Evolutionary conservation across 2,797 vertebrate genomes (phyloP).

Genomic region (Australoheros facetus): DNA sequence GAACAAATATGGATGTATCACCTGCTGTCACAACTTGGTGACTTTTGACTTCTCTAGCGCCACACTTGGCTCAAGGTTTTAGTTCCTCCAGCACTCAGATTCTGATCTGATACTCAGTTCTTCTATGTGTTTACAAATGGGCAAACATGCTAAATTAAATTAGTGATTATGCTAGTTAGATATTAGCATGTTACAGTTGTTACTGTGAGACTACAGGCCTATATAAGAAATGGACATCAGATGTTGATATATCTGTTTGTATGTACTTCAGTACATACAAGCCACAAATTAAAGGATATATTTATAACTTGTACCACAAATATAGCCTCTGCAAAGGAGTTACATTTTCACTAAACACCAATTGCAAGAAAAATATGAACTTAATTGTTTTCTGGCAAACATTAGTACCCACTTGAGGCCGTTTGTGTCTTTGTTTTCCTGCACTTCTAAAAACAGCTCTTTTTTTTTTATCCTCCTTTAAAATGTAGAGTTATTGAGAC

Average conservation of each 20-base stretch:
- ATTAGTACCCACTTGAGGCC: neutral
- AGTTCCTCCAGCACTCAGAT: neutral
- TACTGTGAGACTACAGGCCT: neutral
- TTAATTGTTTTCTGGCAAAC: conserved; percentile 1
- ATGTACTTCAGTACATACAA: neutral
- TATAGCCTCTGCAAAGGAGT: neutral
- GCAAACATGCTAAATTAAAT: neutral
- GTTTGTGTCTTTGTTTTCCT: neutral
- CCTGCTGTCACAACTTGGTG: neutral
- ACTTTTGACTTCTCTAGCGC: neutral
- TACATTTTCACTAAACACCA: neutral
- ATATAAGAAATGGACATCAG: rapidly evolving
- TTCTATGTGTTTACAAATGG: neutral
- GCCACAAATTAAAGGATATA: neutral
- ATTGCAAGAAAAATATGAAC: neutral
- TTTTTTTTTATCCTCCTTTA: neutral
- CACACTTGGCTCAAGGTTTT: neutral
- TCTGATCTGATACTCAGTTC: neutral
- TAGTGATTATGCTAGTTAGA: neutral
- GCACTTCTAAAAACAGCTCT: neutral
- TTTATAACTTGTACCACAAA: neutral
- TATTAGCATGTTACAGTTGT: no score
- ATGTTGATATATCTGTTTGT: neutral
- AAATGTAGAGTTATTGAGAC: neutral
- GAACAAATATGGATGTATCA: neutral